Conservation (phyloP, 2,113 vertebrate species). For the Myxocyprinus asiaticus region DNA sequence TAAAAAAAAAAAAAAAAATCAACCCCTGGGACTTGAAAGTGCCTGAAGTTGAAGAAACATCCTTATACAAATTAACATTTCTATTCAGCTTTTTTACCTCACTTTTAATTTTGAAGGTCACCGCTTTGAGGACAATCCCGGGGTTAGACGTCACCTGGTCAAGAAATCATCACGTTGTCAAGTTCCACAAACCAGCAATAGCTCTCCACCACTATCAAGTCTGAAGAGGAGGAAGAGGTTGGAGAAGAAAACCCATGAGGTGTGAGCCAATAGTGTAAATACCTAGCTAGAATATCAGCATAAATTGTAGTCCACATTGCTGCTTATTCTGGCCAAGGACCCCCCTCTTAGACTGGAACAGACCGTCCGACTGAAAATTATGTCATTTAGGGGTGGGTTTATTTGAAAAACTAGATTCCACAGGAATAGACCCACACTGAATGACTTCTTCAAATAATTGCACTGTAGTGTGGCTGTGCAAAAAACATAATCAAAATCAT, state of each 20-base stretch:
- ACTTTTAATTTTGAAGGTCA: constrained; percentile 76
- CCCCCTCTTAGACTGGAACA: not conserved
- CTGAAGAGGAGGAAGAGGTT: constrained; percentile 87
- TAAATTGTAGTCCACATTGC: not conserved
- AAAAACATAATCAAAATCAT: no score
- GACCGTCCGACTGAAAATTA: no score
- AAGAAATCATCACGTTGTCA: constrained; percentile 90
- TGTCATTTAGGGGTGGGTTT: no score
- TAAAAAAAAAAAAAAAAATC: no score
- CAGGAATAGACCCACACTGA: no score
- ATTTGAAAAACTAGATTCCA: no score
- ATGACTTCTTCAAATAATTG: no score
- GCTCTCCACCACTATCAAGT: constrained; percentile 76
- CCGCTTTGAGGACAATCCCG: constrained; percentile 94
- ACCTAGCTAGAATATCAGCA: no score
- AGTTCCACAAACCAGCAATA: constrained; percentile 73
- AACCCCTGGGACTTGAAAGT: no score
- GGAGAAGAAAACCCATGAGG: constrained; percentile 93
- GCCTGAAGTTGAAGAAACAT: no score
- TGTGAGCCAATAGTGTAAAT: constrained; percentile 53
- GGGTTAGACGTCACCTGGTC: constrained; percentile 90
- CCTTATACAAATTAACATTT: no score
- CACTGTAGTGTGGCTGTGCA: no score
- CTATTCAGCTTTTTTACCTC: not conserved
- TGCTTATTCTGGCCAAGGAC: not conserved